Evolutionary conservation across 2,888 invertebrate species (phyloP).

Genomic region (Platycnemis pennipes): DNA sequence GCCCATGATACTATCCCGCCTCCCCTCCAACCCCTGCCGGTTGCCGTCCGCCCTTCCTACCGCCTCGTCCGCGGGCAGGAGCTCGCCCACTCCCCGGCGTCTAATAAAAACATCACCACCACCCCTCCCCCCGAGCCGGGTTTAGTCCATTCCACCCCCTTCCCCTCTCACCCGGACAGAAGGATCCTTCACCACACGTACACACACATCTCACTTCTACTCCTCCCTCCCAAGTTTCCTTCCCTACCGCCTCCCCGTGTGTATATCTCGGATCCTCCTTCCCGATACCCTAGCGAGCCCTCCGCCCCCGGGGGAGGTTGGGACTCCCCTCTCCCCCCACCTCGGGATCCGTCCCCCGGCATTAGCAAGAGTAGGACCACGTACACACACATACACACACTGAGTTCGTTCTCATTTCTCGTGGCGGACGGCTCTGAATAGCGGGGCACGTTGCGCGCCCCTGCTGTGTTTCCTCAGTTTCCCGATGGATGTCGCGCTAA

Average conservation of each 20-base stretch:
- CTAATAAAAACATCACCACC: constrained; percentile 65
- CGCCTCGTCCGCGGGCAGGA: not conserved
- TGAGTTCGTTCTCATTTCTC: not conserved
- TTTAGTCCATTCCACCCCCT: not conserved
- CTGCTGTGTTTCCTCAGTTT: constrained; percentile 54
- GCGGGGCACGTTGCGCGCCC: not conserved
- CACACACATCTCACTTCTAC: not conserved
- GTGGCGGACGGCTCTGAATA: not conserved
- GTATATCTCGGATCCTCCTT: constrained; percentile 2
- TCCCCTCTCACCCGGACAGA: not conserved
- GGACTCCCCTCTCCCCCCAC: not conserved
- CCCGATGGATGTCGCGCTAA: constrained; percentile 47
- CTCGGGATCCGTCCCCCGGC: not conserved
- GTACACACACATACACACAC: too few species aligned
- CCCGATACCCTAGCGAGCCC: not conserved
- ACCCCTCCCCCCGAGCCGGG: not conserved
- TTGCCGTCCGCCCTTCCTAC: not conserved
- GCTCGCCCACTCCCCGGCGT: constrained; percentile 30
- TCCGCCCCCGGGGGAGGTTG: not conserved
- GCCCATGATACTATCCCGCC: constrained; percentile 64
- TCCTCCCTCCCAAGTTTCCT: not conserved
- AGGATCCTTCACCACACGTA: constrained; percentile 60
- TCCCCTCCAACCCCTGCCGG: not conserved
- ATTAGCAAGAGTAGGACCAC: constrained; percentile 33
- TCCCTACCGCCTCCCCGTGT: not conserved